Conservation (phyloP, 2,888 invertebrate genomes). For the Trisateles emortualis region DNA sequence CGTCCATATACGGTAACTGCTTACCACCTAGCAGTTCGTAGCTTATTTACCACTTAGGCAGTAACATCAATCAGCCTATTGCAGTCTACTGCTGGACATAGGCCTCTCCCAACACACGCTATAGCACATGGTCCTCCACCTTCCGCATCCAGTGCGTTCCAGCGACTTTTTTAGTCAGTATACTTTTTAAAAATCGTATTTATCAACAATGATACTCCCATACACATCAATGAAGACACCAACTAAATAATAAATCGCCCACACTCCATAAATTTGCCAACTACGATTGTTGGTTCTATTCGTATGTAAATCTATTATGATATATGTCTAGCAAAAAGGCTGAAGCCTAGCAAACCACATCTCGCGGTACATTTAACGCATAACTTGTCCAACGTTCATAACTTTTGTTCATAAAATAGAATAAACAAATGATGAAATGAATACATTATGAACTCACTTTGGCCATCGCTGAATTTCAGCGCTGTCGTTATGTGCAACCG, state of each 20-base stretch:
- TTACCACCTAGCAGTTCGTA: too few relatives aligned
- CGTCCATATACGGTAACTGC: too few relatives aligned
- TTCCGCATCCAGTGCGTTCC: too few relatives aligned
- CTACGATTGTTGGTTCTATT: slow-evolving; percentile 6
- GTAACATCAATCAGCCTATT: too few relatives aligned
- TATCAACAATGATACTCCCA: neutral
- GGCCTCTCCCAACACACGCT: too few relatives aligned
- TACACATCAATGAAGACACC: neutral
- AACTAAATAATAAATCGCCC: slow-evolving; percentile 8
- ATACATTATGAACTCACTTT: slow-evolving; percentile 7
- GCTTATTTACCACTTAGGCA: too few relatives aligned
- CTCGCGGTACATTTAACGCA: slow-evolving; percentile 14
- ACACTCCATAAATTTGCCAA: slow-evolving; percentile 6
- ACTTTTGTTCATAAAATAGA: slow-evolving; percentile 2
- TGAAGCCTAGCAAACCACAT: slow-evolving; percentile 1
- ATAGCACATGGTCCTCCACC: too few relatives aligned
- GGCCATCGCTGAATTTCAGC: too few relatives aligned
- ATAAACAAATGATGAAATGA: slow-evolving; percentile 1
- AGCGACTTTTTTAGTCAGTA: too few relatives aligned
- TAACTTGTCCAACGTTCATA: slow-evolving; percentile 8
- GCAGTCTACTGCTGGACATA: too few relatives aligned
- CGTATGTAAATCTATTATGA: slow-evolving; percentile 14
- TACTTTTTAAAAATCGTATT: neutral
- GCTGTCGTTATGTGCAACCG: too few relatives aligned
- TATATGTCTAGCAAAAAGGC: slow-evolving; percentile 6